Conservation (phyloP, 2,113 vertebrate genomes). For the Loxodonta africana region DNA sequence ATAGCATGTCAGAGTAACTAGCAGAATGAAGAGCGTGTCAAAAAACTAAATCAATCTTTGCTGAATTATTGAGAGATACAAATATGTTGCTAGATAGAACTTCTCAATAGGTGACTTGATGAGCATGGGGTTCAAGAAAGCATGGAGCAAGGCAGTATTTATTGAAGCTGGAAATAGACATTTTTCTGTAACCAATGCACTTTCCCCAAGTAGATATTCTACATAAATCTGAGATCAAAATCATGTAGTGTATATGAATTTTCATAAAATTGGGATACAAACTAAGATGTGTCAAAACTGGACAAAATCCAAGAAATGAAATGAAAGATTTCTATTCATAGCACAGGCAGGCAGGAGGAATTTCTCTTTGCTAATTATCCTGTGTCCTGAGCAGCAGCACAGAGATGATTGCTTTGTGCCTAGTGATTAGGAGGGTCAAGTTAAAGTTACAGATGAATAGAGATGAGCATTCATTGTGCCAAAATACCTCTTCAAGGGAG, state of each 20-base stretch:
- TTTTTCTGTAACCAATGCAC: background rate
- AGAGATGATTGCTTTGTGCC: constrained; percentile 71
- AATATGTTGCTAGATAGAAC: background rate
- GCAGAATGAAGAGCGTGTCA: background rate
- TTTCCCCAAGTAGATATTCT: constrained; percentile 2
- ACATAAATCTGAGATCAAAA: constrained; percentile 53
- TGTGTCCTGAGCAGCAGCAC: constrained; percentile 57
- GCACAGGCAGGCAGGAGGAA: constrained; percentile 48
- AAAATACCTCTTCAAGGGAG: constrained; percentile 23
- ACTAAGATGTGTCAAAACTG: constrained; percentile 59
- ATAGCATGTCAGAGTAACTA: background rate
- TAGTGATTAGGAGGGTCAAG: constrained; percentile 72
- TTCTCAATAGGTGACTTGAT: constrained; percentile 36
- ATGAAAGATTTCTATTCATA: constrained; percentile 72
- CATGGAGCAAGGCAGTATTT: constrained; percentile 16
- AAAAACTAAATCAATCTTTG: constrained; percentile 24
- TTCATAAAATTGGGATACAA: constrained; percentile 60
- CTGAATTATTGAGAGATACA: background rate
- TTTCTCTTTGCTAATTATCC: constrained; percentile 72
- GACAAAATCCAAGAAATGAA: constrained; percentile 67
- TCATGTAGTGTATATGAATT: constrained; percentile 16
- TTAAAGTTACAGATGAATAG: constrained; percentile 68
- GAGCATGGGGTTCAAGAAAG: constrained; percentile 15
- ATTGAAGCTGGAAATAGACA: constrained; percentile 36
- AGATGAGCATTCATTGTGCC: background rate